These are phyloP conservation scores for Rhombomys opimus DNA, from an alignment of 2,113 vertebrate genomes.

Conservation along the genomic window DNA sequence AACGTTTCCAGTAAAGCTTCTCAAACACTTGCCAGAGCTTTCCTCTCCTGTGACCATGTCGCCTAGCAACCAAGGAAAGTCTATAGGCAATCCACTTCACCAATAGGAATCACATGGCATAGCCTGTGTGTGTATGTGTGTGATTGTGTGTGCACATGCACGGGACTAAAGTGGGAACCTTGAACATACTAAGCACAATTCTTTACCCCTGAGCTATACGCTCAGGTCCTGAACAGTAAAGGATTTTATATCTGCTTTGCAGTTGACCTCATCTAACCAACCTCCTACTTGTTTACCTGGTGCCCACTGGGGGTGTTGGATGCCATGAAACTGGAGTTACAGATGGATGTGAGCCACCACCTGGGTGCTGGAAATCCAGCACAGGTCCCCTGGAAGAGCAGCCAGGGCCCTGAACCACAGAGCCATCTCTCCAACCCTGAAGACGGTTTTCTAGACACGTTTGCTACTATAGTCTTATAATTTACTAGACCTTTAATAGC, in stretches of 20 bases:
- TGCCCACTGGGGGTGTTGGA: neutral
- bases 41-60: neutral
- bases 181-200: neutral
- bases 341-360: neutral
- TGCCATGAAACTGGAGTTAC: neutral
- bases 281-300: neutral
- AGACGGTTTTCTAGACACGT: neutral
- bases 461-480: too few relatives aligned
- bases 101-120: neutral
- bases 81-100: neutral
- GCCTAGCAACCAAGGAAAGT: neutral
- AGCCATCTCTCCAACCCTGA: neutral
- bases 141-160: neutral
- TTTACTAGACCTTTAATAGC: neutral
- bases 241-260: neutral
- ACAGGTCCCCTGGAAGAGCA: neutral
- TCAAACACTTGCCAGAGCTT: slow-evolving; percentile 15
- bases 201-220: neutral
- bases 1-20: slow-evolving; percentile 19
- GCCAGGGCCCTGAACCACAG: neutral
- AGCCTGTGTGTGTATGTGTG: neutral
- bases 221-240: neutral
- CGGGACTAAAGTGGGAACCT: neutral
- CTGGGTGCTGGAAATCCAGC: neutral
- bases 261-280: too few relatives aligned